A percentile compares a stretch with the other conserved stretches of the same genome.
phyloP scores from a whole-genome alignment of 1,140 invertebrate species.

The Trichonephila clavata region DNA sequence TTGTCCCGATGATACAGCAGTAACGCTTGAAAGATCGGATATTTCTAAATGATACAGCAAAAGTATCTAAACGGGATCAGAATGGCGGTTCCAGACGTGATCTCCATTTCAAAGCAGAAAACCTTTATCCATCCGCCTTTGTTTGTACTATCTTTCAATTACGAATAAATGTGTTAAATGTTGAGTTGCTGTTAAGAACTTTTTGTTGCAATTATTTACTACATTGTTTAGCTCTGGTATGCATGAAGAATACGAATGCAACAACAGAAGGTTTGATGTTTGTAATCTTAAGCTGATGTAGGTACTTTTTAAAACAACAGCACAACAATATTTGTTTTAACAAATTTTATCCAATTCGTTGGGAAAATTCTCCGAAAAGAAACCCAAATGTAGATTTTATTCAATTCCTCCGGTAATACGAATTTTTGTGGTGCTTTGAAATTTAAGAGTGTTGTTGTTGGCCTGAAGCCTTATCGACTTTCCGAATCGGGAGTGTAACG shows the following conservation, averaged over 20 bases:
- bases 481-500: slow-evolving; percentile 31
- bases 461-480: neutral
- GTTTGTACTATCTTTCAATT: slow-evolving; percentile 5
- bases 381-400: neutral
- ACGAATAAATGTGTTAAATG: neutral
- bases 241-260: no score
- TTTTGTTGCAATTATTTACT: neutral
- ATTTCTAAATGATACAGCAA: neutral
- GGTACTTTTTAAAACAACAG: no score
- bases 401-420: neutral
- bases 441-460: neutral
- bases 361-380: no score
- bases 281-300: no score
- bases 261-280: no score
- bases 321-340: no score
- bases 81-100: slow-evolving; percentile 34
- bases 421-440: neutral
- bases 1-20: slow-evolving; percentile 6
- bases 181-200: neutral
- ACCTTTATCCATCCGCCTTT: neutral
- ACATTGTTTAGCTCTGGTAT: neutral
- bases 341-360: no score
- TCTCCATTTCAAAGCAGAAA: neutral
- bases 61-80: slow-evolving; percentile 47
- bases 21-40: slow-evolving; percentile 9